These are phyloP conservation scores for Tokudaia tokunoshimensis DNA, from an alignment of 2,797 vertebrate species.

Conservation along the genomic window DNA sequence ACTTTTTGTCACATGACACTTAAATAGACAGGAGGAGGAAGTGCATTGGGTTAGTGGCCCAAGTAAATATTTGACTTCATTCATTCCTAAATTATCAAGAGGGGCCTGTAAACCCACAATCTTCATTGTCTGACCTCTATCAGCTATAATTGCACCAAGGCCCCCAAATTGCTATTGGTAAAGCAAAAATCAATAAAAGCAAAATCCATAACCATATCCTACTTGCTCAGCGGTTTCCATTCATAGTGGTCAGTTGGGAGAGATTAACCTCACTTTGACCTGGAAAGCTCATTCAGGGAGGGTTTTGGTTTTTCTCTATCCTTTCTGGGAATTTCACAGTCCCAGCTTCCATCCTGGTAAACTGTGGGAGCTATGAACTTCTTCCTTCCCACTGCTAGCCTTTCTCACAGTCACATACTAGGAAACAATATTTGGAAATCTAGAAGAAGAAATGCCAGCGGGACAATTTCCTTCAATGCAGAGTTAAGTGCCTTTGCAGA, in stretches of 20 bases:
- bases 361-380: neutral
- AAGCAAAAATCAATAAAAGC: slow-evolving; percentile 32
- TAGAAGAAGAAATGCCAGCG: neutral
- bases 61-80: slow-evolving; percentile 23
- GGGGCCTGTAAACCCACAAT: neutral
- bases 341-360: neutral
- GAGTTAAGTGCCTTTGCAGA: neutral
- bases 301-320: neutral
- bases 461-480: neutral
- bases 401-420: neutral
- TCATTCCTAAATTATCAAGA: slow-evolving; percentile 39
- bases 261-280: slow-evolving; percentile 57
- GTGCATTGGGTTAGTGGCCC: neutral
- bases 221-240: neutral
- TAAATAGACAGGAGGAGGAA: neutral
- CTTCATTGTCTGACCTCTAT: slow-evolving; percentile 5
- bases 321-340: slow-evolving; percentile 22
- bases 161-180: slow-evolving; percentile 29
- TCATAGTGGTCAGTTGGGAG: neutral
- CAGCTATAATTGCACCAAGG: neutral
- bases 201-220: neutral
- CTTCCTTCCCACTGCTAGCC: neutral
- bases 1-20: neutral
- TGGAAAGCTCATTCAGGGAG: neutral
- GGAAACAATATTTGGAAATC: neutral